These are phyloP conservation scores for Nannospalax galili DNA, from an alignment of 2,113 vertebrate species.

Conservation along the genomic window DNA sequence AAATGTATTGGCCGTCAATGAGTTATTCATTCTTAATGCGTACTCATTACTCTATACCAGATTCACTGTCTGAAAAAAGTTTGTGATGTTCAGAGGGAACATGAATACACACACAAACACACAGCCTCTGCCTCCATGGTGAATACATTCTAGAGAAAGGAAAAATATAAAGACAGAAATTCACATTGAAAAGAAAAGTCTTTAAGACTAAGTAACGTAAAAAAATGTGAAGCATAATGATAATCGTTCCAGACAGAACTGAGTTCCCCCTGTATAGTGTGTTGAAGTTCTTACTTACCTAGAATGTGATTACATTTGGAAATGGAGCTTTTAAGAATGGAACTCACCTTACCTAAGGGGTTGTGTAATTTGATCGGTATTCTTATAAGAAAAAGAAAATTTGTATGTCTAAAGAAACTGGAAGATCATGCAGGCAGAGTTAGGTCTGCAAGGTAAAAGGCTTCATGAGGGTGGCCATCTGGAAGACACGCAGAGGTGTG, in stretches of 20 bases:
- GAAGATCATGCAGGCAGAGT: too few species aligned
- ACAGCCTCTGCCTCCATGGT: neutral
- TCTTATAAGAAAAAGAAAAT: neutral
- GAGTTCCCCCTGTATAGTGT: neutral
- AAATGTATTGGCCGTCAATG: neutral
- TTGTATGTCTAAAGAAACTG: neutral
- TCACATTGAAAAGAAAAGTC: neutral
- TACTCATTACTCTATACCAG: neutral
- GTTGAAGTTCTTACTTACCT: neutral
- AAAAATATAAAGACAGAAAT: neutral
- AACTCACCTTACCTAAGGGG: neutral
- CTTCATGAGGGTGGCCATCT: neutral
- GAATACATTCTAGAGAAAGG: neutral
- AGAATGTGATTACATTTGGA: neutral
- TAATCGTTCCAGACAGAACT: neutral
- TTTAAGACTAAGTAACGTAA: neutral
- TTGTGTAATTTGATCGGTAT: neutral
- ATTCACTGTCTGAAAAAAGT: neutral
- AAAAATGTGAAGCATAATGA: neutral
- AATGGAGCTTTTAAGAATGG: neutral
- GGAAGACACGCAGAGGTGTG: neutral
- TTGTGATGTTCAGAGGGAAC: neutral
- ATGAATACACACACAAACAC: neutral
- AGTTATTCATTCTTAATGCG: neutral
- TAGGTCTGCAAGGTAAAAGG: neutral